phyloP scores from a whole-genome alignment of 2,888 invertebrate species.

The Drosophila emarginata region DNA sequence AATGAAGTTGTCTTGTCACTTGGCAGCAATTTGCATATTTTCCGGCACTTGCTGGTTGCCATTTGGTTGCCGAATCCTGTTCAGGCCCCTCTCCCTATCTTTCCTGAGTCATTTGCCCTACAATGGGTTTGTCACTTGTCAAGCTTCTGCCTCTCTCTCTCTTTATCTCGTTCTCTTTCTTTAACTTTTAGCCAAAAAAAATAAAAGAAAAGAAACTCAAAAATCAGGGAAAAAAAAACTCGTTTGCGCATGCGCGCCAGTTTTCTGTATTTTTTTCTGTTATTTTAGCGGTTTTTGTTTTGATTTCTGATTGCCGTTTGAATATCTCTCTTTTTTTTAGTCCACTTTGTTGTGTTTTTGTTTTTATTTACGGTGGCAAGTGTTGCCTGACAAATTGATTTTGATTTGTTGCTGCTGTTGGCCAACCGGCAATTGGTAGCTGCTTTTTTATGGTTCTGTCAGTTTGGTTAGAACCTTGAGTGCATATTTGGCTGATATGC shows the following conservation, averaged over 20 bases:
- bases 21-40: slow-evolving; percentile 51
- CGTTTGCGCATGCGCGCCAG: slow-evolving; percentile 72
- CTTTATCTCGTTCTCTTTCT: background rate
- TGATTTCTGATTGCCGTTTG: slow-evolving; percentile 77
- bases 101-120: slow-evolving; percentile 32
- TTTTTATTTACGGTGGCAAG: slow-evolving; percentile 71
- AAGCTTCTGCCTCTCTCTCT: background rate
- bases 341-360: slow-evolving; percentile 26
- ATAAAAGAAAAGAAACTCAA: background rate
- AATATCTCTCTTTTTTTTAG: slow-evolving; percentile 39
- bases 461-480: slow-evolving; percentile 28
- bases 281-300: slow-evolving; percentile 77
- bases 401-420: slow-evolving; percentile 47
- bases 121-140: slow-evolving; percentile 1
- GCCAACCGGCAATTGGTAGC: slow-evolving; percentile 21
- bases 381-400: slow-evolving; percentile 75
- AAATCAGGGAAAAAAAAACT: slow-evolving; percentile 40
- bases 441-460: slow-evolving; percentile 7
- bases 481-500: slow-evolving; percentile 18
- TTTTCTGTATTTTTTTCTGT: slow-evolving; percentile 65
- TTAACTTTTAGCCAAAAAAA: slow-evolving; percentile 19
- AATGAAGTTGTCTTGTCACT: slow-evolving; percentile 67
- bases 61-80: slow-evolving; percentile 36
- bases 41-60: slow-evolving; percentile 8
- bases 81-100: slow-evolving; percentile 17